Base-by-base conservation (phyloP, 1,140 invertebrate species). In the Leptopilina boulardi region DNA sequence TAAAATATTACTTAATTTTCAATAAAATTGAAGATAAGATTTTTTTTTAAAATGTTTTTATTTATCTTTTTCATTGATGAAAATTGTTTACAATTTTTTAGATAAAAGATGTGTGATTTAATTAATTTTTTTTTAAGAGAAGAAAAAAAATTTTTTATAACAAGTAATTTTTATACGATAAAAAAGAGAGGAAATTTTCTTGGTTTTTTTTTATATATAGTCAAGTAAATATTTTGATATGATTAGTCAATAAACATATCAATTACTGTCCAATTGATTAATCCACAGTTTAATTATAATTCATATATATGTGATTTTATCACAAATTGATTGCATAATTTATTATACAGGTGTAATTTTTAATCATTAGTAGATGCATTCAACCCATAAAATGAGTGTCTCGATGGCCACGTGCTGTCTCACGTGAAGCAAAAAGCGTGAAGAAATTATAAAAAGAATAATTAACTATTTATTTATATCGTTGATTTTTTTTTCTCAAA, bases 391-490 rank as follows among this genome's bases (percentile, higher is more conserved):
- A 51, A 18, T 51, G 47, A 51, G 8, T 51, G 47, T 51, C 47
- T 51, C 47, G 47, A 51, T 18, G 3, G 47, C 47, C 47, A 51
- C 47, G 47, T 51, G 47, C 47, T 51, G 47, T 51, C 47, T 51
- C 47, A 51, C n/a, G 18, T 51, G 47, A 51, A 15, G 47, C 47
- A 51, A 51, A 51, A 51, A 51, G 47, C 47, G 47, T 51, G 47
- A 51, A n/a, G 15, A 51, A 51, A 51, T 51, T 51, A 51, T n/a
- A 51, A 51, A 51, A 51, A 51, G 47, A 51, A 51, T 51, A 51
- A 51, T 51, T 51, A 51, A 8, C n/a, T 6, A 8, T 51, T 3
- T 47, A 47, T 47, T 47, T 47, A 47, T 47, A 9, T n/a, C 8
- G 44, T 47, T 15, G 3, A 47, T 15, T 15, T 47, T 4, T 47